These are phyloP conservation scores for Drosophila sulfurigaster DNA, from an alignment of 1,140 invertebrate species.

Conservation along the genomic window DNA sequence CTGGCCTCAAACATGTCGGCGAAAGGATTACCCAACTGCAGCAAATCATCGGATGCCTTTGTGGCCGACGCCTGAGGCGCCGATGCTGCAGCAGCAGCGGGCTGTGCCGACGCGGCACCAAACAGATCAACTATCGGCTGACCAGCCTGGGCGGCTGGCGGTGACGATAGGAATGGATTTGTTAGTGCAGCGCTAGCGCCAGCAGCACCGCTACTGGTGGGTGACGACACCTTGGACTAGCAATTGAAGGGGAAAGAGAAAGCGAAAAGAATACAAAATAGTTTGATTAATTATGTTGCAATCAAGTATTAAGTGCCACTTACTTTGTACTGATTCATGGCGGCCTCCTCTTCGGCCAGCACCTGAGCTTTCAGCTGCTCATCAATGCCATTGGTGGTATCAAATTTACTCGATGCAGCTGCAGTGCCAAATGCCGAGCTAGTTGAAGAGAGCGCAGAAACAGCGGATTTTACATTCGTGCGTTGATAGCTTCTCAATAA, in stretches of 20 bases:
- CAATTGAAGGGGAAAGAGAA: constrained; percentile 36
- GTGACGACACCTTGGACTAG: constrained; percentile 92
- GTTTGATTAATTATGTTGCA: constrained; percentile 31
- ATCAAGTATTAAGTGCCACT: constrained; percentile 42
- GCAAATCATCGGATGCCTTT: constrained; percentile 95
- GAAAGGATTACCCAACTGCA: constrained; percentile 96
- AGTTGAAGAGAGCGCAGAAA: constrained; percentile 94
- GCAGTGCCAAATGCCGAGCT: constrained; percentile 94
- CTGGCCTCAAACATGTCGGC: constrained; percentile 92
- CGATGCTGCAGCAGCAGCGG: constrained; percentile 74
- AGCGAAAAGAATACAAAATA: constrained; percentile 62
- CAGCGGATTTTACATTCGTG: constrained; percentile 94
- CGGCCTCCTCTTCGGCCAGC: constrained; percentile 97
- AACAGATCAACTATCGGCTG: constrained; percentile 91
- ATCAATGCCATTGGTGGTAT: constrained; percentile 91
- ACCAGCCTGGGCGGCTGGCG: constrained; percentile 87
- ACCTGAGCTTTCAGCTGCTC: constrained; percentile 94
- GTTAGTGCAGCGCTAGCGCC: constrained; percentile 88
- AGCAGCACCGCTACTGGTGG: constrained; percentile 86
- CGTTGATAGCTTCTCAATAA: constrained; percentile 88
- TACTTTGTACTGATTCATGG: constrained; percentile 98
- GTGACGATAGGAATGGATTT: constrained; percentile 93
- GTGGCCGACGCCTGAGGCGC: constrained; percentile 74
- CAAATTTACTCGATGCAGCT: constrained; percentile 90
- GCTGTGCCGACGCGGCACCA: constrained; percentile 87